Conservation (phyloP, 1,140 invertebrate genomes). For the Drosophila jambulina region DNA sequence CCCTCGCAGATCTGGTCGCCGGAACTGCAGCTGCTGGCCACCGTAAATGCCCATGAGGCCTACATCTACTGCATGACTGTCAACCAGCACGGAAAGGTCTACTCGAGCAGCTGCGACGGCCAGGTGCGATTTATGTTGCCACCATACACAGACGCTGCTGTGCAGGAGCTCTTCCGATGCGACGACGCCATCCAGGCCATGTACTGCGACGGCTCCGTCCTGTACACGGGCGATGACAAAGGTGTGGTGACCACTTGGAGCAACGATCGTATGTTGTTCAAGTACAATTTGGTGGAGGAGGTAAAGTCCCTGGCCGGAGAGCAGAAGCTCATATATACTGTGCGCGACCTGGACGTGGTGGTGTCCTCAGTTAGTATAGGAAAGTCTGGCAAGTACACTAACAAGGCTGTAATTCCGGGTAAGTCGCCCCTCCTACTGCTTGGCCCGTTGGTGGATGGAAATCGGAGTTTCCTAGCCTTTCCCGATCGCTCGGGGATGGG, state of each 20-base stretch:
- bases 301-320: conserved; percentile 80
- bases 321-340: conserved; percentile 72
- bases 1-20: conserved; percentile 61
- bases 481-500: conserved; percentile 81
- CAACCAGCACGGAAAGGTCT: conserved; percentile 76
- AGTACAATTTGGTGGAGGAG: conserved; percentile 83
- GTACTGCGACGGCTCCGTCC: conserved; percentile 68
- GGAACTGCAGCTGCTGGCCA: conserved; percentile 58
- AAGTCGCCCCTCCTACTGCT: conserved; percentile 74
- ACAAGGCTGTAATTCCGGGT: conserved; percentile 73
- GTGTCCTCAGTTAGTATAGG: conserved; percentile 65
- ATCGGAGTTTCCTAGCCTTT: conserved; percentile 67
- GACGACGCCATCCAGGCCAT: conserved; percentile 80
- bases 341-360: conserved; percentile 77
- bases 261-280: conserved; percentile 81
- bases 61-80: conserved; percentile 81
- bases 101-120: conserved; percentile 83
- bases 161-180: conserved; percentile 72
- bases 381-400: conserved; percentile 79
- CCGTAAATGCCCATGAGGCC: conserved; percentile 70
- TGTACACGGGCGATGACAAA: conserved; percentile 83
- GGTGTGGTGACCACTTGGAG: conserved; percentile 81
- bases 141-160: conserved; percentile 56
- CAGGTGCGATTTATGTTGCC: conserved; percentile 73
- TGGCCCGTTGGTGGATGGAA: conserved; percentile 57